Conservation (phyloP, 2,888 invertebrate genomes). For the Caenorhabditis doughertyi region DNA sequence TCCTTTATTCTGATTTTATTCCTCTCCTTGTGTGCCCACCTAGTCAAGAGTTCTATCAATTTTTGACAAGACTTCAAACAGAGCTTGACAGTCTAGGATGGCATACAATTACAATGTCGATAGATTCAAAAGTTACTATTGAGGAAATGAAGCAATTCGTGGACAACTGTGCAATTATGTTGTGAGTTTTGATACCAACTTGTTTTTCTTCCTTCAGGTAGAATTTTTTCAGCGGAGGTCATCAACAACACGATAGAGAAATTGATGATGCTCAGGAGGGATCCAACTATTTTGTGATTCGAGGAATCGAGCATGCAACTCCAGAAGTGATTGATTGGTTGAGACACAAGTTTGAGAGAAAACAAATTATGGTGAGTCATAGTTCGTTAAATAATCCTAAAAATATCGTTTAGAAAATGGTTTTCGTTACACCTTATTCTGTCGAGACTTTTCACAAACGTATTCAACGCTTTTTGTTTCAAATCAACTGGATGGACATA, state of each 20-base stretch:
- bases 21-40: conserved; percentile 43
- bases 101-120: conserved; percentile 52
- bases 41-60: conserved; percentile 32
- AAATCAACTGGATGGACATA: conserved; percentile 54
- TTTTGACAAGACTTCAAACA: conserved; percentile 21
- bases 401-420: conserved; percentile 51
- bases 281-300: conserved; percentile 49
- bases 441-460: conserved; percentile 26
- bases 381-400: no score
- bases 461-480: conserved; percentile 55
- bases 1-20: conserved; percentile 50
- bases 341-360: conserved; percentile 44
- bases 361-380: conserved; percentile 41
- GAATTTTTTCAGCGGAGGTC: conserved; percentile 40
- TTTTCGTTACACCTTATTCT: conserved; percentile 23
- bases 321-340: conserved; percentile 54
- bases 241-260: conserved; percentile 28
- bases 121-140: conserved; percentile 48
- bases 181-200: conserved; percentile 27
- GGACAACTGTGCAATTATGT: conserved; percentile 56
- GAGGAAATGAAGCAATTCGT: conserved; percentile 49
- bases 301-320: conserved; percentile 50
- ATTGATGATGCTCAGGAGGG: conserved; percentile 41
- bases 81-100: conserved; percentile 54
- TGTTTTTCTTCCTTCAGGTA: background rate